Evolutionary conservation across 2,113 vertebrate species (phyloP).

Genomic region (Hypocryptadius cinnamomeus): DNA sequence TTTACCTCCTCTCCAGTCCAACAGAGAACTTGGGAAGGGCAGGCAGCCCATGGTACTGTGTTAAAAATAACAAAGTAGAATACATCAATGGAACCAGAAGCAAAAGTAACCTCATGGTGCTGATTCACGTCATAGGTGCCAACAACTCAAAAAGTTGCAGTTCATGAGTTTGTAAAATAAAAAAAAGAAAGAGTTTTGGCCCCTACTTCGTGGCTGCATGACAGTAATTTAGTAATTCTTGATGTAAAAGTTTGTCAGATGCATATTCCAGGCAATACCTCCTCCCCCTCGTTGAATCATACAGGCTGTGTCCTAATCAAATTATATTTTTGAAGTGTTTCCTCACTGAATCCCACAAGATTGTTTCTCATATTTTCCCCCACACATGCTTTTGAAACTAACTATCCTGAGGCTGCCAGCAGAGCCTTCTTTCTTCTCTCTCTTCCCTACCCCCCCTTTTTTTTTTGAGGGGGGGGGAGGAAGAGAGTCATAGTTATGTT

Average conservation of each 20-base stretch:
- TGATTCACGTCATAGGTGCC: neutral
- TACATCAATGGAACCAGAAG: neutral
- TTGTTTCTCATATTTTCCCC: slow-evolving; percentile 59
- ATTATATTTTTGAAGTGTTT: slow-evolving; percentile 75
- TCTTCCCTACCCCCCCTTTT: neutral
- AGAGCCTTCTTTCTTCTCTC: slow-evolving; percentile 13
- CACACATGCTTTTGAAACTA: slow-evolving; percentile 57
- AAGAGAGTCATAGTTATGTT: slow-evolving; percentile 38
- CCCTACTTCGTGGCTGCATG: slow-evolving; percentile 48
- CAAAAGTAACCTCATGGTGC: neutral
- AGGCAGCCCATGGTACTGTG: neutral
- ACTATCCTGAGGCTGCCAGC: slow-evolving; percentile 36
- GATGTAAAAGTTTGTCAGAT: slow-evolving; percentile 65
- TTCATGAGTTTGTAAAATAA: neutral
- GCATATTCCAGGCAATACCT: slow-evolving; percentile 74
- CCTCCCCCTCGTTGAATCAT: slow-evolving; percentile 73
- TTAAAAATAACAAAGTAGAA: neutral
- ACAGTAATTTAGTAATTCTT: slow-evolving; percentile 69
- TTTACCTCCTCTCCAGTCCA: neutral
- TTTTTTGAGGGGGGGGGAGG: neutral
- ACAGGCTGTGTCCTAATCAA: slow-evolving; percentile 72
- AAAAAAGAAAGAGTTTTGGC: slow-evolving; percentile 22
- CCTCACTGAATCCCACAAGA: slow-evolving; percentile 69
- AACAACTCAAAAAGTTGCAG: slow-evolving; percentile 17
- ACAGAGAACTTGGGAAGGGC: neutral